Base-by-base conservation (phyloP, 2,113 vertebrate species). In the Sapayoa aenigma region DNA sequence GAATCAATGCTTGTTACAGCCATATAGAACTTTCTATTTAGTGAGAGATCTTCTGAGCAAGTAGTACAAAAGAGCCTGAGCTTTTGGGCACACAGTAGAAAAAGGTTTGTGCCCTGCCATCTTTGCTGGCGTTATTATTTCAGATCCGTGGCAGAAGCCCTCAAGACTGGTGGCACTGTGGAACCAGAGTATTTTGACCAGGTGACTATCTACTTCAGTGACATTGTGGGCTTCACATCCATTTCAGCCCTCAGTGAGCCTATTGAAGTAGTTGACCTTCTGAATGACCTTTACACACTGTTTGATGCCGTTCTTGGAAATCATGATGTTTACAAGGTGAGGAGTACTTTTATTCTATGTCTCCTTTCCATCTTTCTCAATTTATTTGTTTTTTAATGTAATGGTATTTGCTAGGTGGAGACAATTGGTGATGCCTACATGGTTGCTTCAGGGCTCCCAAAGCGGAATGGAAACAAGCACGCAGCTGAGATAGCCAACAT, bases 161-260 rank as follows among this genome's bases (percentile, higher is more conserved):
- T 99, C 89, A 99, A 99, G 97, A 99, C 98, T 2, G 99, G 99
- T 9, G 98, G 94, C 69, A 98, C 98, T 2, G 99, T 99, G 55
- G 98, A 99, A 93, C 99, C 98, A 0, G 99, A 99, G 89, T 99
- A 99, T 93, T 99, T 99, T 87, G 99, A 99, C 86, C 98, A 99
- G 94, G 99, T 99, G 95, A 99, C 98, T 10, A 99, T 99, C 96
- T 99, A 99, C 97, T 99, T 99, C 97, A 99, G 98, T 22, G 99
- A 99, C 90, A 99, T 99, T 2, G 98, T 99, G 52, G 98, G 99
- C 33, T 99, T 99, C 96, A 99, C 98, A 4, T 99, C 99, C 63
- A 99, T 99, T 97, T 99, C 99, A 16, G 98, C 99, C 31, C 98
- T 99, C 85, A 99, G 99, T 39, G 99, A 99, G 55, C 99, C 99